Evolutionary conservation across 2,113 vertebrate genomes (phyloP), one percentile per base, ranked within the genome.

Genomic region (Sitta europaea): DNA sequence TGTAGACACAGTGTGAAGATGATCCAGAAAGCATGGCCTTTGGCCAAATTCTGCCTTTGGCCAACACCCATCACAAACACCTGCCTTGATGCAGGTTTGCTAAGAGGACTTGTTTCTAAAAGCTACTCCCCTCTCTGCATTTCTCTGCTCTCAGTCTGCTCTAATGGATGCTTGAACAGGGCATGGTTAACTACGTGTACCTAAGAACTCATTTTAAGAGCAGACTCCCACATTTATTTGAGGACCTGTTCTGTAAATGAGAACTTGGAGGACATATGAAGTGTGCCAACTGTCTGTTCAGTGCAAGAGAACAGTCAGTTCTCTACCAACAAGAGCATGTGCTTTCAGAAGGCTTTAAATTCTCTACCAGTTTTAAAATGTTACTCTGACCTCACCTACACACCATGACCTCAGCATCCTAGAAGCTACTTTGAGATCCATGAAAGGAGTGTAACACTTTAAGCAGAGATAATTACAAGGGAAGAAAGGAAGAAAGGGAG

Each of bases 401-500:
- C 31, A 47, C 16, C 22, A 55, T 45, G 67, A 76, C 40, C 70
- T 87, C n/a, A 65, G 61, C 77, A 79, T 35, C 68, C 86, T 63
- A 58, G 47, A 92, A 90, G 38, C 38, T 63, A 85, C 84, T 72
- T 36, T 59, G 62, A 93, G 87, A 89, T 80, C 73, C 55, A 53
- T 29, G 51, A 86, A 77, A 40, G 83, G 66, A 93, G 18, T n/a
- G 42, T 59, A 95, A 85, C 50, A 82, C 22, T 91, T 92, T 61
- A 73, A 53, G 84, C 71, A 89, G 58, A 90, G 67, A 48, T 63
- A 87, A 90, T 84, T 86, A 33, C 20, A 67, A 90, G 61, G 94
- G 70, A 58, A 82, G 74, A 71, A 90, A 90, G 76, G 51, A 92
- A 95, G 70, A 90, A 86, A 93, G 62, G 79, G 65, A 62, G 89